Evolutionary conservation across 2,888 invertebrate genomes (phyloP).

Genomic region (Formica aserva): DNA sequence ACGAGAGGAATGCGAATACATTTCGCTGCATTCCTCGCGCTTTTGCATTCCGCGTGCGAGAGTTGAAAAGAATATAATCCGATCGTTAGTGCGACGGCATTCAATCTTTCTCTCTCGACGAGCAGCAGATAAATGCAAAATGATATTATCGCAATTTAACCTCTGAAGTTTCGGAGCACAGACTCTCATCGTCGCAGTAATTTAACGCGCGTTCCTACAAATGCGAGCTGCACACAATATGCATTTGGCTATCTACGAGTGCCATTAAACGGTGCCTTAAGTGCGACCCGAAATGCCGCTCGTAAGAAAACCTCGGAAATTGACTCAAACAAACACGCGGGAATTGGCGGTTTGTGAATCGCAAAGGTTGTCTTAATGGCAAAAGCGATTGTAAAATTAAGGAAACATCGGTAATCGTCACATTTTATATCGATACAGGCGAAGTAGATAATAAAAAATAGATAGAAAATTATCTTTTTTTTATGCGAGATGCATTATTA

Average conservation of each 20-base stretch:
- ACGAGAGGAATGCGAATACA: background rate
- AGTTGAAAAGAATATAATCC: background rate
- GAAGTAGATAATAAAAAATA: background rate
- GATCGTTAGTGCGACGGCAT: background rate
- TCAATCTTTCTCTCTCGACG: background rate
- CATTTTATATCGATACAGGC: background rate
- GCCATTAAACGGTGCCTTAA: slow-evolving; percentile 6
- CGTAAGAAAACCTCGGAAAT: slow-evolving; percentile 31
- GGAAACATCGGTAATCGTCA: background rate
- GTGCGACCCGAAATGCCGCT: slow-evolving; percentile 10
- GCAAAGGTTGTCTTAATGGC: background rate
- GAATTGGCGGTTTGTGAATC: background rate
- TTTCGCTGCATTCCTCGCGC: background rate
- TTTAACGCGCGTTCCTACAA: slow-evolving; percentile 8
- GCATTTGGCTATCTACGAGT: slow-evolving; percentile 8
- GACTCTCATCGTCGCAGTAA: background rate
- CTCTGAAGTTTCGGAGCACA: background rate
- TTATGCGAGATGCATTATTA: background rate
- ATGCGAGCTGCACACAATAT: background rate
- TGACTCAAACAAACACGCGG: slow-evolving; percentile 1
- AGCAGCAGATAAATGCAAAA: slow-evolving; percentile 9
- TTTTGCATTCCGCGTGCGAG: background rate
- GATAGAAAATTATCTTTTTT: background rate
- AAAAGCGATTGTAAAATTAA: slow-evolving; percentile 4
- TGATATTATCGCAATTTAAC: slow-evolving; percentile 3